Base-by-base conservation (phyloP, 2,797 vertebrate genomes). In the Pelobates cultripes region DNA sequence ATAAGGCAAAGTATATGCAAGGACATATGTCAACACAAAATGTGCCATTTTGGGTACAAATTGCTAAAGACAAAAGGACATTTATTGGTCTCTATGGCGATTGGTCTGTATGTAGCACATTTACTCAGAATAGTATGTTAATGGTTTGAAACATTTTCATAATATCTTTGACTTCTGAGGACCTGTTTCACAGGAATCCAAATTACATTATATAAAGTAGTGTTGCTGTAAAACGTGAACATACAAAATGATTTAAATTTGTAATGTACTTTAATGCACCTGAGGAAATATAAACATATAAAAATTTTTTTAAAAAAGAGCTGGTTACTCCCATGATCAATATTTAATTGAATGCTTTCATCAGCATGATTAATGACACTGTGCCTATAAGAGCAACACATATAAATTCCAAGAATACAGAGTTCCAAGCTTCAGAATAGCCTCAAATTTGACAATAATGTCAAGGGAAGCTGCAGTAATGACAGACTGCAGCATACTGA, bases 261-360 rank as follows among this genome's bases (percentile, higher is more conserved):
- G 14, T 14, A 12, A 57, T 12, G 47, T 10, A 51, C 47, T 12
- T 57, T 57, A 12, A 9, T 4, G 4, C 8, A 57, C 4, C 4
- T 57, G 14, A 57, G 55, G 55, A 57, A 28, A 40, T 64, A 17
- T 4, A 64, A 64, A 64, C 61, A 64, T 64, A 2, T 13, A 60
- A 28, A 60, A 60, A 60, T n/a, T n/a, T n/a, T n/a, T n/a, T n/a
- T n/a, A 10, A 4, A 40, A 64, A 64, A 10, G 61, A 13, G n/a
- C 17, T 64, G 17, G 61, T 64, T 64, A 64, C n/a, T 17, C 17
- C 61, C n/a, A 64, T 5, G 6, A 64, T 64, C 61, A 64, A 64
- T 64, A 64, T 28, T 64, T 64, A 3, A 64, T 64, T 64, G 61
- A 64, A 64, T 64, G n/a, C n/a, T 64, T 64, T 64, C 61, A 64